Evolutionary conservation across 2,888 invertebrate species (phyloP).

Genomic region (Anthophora plumipes): DNA sequence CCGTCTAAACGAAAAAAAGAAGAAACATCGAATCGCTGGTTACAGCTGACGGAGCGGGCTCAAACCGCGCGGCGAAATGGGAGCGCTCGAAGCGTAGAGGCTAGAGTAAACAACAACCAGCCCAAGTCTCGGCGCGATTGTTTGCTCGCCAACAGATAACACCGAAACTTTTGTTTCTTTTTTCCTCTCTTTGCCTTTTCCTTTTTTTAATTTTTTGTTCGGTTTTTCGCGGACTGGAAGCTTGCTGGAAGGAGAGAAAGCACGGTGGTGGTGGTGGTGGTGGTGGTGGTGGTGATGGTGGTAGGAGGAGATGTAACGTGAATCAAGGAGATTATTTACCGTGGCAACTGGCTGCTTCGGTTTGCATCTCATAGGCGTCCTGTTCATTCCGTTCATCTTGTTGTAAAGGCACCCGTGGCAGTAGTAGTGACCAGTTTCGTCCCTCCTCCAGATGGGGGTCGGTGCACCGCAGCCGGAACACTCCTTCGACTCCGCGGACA

Average conservation of each 20-base stretch:
- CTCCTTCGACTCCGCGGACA: constrained; percentile 88
- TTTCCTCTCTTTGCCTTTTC: no score
- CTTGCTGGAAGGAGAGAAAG: not conserved
- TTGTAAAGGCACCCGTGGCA: constrained; percentile 92
- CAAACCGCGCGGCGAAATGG: constrained; percentile 70
- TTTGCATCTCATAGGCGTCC: constrained; percentile 85
- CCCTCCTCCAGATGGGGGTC: constrained; percentile 94
- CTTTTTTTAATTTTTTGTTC: not conserved
- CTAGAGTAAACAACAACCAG: constrained; percentile 82
- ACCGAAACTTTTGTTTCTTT: constrained; percentile 70
- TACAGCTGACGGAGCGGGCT: not conserved
- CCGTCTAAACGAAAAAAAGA: constrained; percentile 66
- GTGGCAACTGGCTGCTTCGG: constrained; percentile 79
- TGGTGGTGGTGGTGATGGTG: not conserved
- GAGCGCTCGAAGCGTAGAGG: constrained; percentile 78
- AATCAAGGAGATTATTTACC: constrained; percentile 70
- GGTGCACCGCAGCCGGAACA: constrained; percentile 89
- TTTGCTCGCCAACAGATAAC: constrained; percentile 81
- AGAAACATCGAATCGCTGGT: no score
- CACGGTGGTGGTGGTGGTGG: not conserved
- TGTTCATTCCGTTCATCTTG: constrained; percentile 86
- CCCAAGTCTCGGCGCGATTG: constrained; percentile 76
- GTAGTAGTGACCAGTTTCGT: constrained; percentile 93
- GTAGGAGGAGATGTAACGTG: constrained; percentile 3
- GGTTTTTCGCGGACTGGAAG: constrained; percentile 34